These are phyloP conservation scores for Leptodirus hochenwartii DNA, from an alignment of 2,888 invertebrate genomes.

Conservation along the genomic window DNA sequence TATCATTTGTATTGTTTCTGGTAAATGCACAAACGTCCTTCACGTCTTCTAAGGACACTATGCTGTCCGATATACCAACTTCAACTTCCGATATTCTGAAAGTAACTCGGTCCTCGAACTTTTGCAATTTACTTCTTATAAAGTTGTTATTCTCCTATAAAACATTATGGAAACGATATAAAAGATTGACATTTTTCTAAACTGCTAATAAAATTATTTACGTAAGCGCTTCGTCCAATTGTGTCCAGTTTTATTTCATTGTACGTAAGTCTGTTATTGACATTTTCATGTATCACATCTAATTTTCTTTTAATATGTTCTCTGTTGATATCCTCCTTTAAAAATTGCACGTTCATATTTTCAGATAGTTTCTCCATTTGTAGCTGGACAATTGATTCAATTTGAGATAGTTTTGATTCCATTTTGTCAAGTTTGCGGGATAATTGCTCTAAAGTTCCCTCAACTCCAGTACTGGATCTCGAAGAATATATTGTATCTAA, in stretches of 20 bases:
- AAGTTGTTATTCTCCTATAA: no score
- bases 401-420: constrained; percentile 13
- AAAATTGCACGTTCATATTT: constrained; percentile 25
- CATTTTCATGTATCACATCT: constrained; percentile 26
- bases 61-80: no score
- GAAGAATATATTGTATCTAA: constrained; percentile 23
- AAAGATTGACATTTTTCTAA: no score
- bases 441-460: background rate
- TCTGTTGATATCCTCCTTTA: constrained; percentile 25
- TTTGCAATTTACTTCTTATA: no score
- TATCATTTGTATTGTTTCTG: no score
- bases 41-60: no score
- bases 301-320: constrained; percentile 26
- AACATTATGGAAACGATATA: no score
- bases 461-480: background rate
- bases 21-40: no score
- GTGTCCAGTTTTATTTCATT: constrained; percentile 25
- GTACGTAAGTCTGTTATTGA: constrained; percentile 24
- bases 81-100: no score
- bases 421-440: constrained; percentile 7
- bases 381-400: constrained; percentile 22
- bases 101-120: no score
- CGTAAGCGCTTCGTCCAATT: constrained; percentile 23
- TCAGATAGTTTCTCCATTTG: constrained; percentile 25
- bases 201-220: no score